Evolutionary conservation across 2,113 vertebrate genomes (phyloP).

Genomic region (Deroptyus accipitrinus): DNA sequence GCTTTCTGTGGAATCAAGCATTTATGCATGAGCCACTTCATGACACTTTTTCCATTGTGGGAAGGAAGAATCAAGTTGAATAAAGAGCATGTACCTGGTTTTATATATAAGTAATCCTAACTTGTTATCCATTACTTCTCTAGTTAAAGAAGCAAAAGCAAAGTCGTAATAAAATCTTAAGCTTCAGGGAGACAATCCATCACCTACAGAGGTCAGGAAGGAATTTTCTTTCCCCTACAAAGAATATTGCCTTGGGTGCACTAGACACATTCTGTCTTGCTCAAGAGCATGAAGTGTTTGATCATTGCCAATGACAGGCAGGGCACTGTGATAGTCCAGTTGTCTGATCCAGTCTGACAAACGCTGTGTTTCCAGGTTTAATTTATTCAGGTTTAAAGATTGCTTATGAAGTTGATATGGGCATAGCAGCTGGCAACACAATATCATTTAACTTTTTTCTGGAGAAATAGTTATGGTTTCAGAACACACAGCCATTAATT

Average conservation of each 20-base stretch:
- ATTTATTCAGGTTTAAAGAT: slow-evolving; percentile 47
- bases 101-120: not conserved
- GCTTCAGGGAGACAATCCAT: not conserved
- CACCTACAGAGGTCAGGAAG: not conserved
- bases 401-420: slow-evolving; percentile 46
- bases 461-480: slow-evolving; percentile 63
- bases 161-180: not conserved
- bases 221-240: not conserved
- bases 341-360: slow-evolving; percentile 24
- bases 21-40: not conserved
- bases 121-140: not conserved
- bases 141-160: not conserved
- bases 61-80: not conserved
- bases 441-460: slow-evolving; percentile 52
- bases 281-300: not conserved
- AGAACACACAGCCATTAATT: slow-evolving; percentile 70
- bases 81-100: not conserved
- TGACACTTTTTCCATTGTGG: not conserved
- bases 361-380: slow-evolving; percentile 4
- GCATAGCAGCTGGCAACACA: not conserved
- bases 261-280: not conserved
- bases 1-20: not conserved
- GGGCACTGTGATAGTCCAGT: not conserved
- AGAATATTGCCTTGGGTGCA: not conserved
- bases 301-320: not conserved